Base-by-base conservation (phyloP, 2,888 invertebrate genomes). In the Tachina lurida region DNA sequence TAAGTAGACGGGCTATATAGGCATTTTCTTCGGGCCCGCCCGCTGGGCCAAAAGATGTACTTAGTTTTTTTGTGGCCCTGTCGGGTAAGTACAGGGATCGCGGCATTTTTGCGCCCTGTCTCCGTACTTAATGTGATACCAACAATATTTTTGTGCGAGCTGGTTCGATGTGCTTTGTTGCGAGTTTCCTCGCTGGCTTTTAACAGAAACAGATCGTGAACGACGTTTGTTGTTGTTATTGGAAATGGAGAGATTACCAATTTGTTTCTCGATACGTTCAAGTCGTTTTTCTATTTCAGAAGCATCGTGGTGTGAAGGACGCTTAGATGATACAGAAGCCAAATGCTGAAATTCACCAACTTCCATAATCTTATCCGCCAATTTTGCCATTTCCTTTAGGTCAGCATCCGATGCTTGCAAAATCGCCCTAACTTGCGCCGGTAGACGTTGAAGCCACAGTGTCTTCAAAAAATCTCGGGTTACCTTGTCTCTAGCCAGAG, bases 401-500 rank as follows among this genome's bases (percentile, higher is more conserved):
- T 13, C 31, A 5, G 58, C 58, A 31, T 58, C 58, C 2, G 58
- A 58, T 31, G 58, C 62, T 13, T 43, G 62, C 10, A 41, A 62
- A 17, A 41, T 62, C 10, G 62, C 43, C 2, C 62, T 10, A 1
- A 62, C 62, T 10, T 62, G 62, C 10, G 60, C 31, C 5, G 39
- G 60, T 15, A 60, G 39, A 13, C 31, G 60, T 8, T 60, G 60
- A 9, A 39, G 10, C 60, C 60, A 60, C 15, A 60, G 4, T 15
- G 60, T 10, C 15, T 60, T 60, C 10, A 60, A 60, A 60, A 56
- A 60, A 45, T 63, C 63, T 9, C 2, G 17, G 4, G 63, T 63
- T 13, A 63, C 45, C 13, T 63, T 63, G n/a, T n/a, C n/a, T n/a
- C n/a, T n/a, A n/a, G n/a, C n/a, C n/a, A n/a, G n/a, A n/a, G n/a